Base-by-base conservation (phyloP, 1,140 invertebrate genomes). In the Himalopsyche phryganea region DNA sequence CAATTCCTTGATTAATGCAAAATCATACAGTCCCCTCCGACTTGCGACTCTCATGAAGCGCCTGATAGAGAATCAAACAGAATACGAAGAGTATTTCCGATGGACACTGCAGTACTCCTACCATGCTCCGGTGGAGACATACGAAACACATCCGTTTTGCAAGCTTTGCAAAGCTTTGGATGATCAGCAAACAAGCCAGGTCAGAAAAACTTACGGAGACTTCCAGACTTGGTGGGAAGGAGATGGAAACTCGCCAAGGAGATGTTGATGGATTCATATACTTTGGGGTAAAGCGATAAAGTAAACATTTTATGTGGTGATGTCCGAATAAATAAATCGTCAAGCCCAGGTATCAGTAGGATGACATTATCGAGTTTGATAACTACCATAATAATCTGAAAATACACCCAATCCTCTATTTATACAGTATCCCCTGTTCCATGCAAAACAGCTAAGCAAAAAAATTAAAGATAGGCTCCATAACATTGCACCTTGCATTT, bases 21-120 rank as follows among this genome's bases (percentile, higher is more conserved):
- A 46, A 57, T 9, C 44, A 17, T 11, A 47, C 19, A 47, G 18
- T 17, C 47, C 63, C 10, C 33, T 11, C 2, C 35, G 40, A 1
- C 59, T 49, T 4, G 45, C 60, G 6, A 62, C 68, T 11, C 57
- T 66, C 13, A 49, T 76, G 7, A 67, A 67, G 0, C 64, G 62
- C 1, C 52, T 63, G 23, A 58, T 74, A 1, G 50, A 67, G n/a
- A 66, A 70, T 33, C 67, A 68, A 7, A 41, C 48, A 6, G 49
- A 67, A 0, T 75, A 75, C 59, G 18, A 67, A 4, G 59, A 50
- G 7, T 74, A 65, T 45, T 69, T 70, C 41, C 48, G 50, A 0
- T 76, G 72, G 71, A 66, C 65, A 36, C 65, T 67, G 2, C 56
- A 65, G 41, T 76, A 75, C 40, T 63, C 58, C 6, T 55, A 46